Conservation (phyloP, 1,140 invertebrate species). For the Radopholus similis region DNA sequence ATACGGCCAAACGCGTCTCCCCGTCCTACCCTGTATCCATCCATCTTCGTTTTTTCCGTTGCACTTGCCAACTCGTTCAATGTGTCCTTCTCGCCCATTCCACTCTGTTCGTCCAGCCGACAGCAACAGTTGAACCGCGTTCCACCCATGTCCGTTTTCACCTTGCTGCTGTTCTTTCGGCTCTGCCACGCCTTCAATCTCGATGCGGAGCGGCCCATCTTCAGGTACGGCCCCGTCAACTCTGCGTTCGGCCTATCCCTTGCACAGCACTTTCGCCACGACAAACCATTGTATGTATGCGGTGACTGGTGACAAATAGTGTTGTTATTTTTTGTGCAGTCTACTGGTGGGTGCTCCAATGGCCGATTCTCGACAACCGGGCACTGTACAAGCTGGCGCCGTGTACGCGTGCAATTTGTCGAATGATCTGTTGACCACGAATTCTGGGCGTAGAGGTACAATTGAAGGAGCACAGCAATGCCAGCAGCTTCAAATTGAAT, state of each 20-base stretch:
- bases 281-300: conserved; percentile 44
- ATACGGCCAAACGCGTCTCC: no score
- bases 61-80: no score
- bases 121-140: background rate
- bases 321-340: conserved; percentile 64
- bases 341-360: conserved; percentile 84
- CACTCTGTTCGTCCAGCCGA: no score
- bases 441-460: no score
- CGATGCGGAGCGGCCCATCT: conserved; percentile 76
- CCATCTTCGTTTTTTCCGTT: no score
- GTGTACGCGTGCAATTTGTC: conserved; percentile 80
- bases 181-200: conserved; percentile 70
- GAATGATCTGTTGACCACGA: conserved; percentile 56
- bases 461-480: background rate
- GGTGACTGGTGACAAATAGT: conserved; percentile 3
- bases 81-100: no score
- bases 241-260: conserved; percentile 85
- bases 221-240: conserved; percentile 70
- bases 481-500: conserved; percentile 4
- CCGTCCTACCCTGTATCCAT: no score
- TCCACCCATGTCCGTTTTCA: background rate
- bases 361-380: conserved; percentile 77
- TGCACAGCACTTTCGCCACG: conserved; percentile 69
- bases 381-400: conserved; percentile 78
- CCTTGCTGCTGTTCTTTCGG: conserved; percentile 1